Evolutionary conservation across 2,797 vertebrate genomes (phyloP).

Genomic region (Cheracebus regulus): DNA sequence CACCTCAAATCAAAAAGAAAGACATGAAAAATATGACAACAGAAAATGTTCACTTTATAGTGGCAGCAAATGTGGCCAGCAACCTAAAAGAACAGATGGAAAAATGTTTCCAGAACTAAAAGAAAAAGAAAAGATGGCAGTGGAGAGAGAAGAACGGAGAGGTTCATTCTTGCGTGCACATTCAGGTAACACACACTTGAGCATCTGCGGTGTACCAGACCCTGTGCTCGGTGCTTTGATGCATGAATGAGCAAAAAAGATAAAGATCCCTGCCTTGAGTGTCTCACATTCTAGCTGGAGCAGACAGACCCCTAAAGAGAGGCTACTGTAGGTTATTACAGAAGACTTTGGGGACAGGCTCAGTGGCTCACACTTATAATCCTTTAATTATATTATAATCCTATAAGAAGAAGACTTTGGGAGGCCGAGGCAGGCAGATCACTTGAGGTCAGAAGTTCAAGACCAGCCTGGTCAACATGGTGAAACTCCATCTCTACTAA

Average conservation of each 20-base stretch:
- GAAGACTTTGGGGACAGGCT: background rate
- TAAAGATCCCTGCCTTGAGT: too few relatives aligned
- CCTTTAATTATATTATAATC: too few relatives aligned
- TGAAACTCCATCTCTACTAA: too few relatives aligned
- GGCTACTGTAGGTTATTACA: accelerated
- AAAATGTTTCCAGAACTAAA: background rate
- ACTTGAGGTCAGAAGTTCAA: too few relatives aligned
- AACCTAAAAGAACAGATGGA: background rate
- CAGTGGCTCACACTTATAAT: too few relatives aligned
- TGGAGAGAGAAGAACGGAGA: background rate
- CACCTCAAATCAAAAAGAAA: background rate
- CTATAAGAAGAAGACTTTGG: too few relatives aligned
- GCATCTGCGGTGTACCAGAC: background rate
- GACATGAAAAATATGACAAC: background rate
- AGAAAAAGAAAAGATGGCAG: background rate
- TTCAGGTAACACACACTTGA: too few relatives aligned
- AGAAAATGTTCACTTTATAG: background rate
- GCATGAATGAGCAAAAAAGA: accelerated
- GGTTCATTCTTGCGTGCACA: accelerated
- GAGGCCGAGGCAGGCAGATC: too few relatives aligned
- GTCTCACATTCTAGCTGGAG: accelerated
- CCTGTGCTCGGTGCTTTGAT: accelerated
- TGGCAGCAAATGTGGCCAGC: background rate
- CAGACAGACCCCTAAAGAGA: accelerated
- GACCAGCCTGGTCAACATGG: too few relatives aligned